Evolutionary conservation across 2,113 vertebrate genomes (phyloP).

Genomic region (Cercocebus atys): DNA sequence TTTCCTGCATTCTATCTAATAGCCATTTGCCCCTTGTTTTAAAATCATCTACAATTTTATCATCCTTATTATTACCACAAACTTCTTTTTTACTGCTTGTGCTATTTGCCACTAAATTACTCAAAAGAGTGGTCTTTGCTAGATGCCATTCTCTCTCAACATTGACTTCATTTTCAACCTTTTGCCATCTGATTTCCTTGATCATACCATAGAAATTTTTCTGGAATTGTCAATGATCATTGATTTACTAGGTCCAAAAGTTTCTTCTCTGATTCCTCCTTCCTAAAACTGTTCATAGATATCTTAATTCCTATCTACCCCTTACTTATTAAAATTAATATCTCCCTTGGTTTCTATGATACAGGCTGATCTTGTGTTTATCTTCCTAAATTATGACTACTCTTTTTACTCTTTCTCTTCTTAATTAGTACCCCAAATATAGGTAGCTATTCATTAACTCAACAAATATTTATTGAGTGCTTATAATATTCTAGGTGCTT

Average conservation of each 20-base stretch:
- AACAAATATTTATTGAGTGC: not conserved
- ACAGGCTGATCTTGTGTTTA: not conserved
- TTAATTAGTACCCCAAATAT: not conserved
- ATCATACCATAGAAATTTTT: not conserved
- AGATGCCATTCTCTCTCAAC: not conserved
- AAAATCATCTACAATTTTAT: not conserved
- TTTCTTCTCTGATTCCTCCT: not conserved
- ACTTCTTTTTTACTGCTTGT: not conserved
- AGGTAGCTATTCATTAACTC: not conserved
- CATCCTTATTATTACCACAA: not conserved
- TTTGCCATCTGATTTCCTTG: not conserved
- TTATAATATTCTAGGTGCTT: not conserved
- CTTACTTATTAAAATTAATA: not conserved
- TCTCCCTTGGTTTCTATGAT: not conserved
- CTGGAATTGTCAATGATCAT: not conserved
- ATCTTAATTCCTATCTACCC: not conserved
- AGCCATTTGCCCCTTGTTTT: not conserved
- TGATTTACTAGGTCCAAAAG: not conserved
- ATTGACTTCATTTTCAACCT: not conserved
- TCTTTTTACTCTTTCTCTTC: not conserved
- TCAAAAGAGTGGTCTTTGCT: not conserved
- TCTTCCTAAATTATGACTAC: not conserved
- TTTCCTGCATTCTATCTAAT: not conserved
- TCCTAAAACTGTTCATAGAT: not conserved
- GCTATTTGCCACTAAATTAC: not conserved